phyloP scores from a whole-genome alignment of 2,113 vertebrate genomes.

The Corvus cornix region DNA sequence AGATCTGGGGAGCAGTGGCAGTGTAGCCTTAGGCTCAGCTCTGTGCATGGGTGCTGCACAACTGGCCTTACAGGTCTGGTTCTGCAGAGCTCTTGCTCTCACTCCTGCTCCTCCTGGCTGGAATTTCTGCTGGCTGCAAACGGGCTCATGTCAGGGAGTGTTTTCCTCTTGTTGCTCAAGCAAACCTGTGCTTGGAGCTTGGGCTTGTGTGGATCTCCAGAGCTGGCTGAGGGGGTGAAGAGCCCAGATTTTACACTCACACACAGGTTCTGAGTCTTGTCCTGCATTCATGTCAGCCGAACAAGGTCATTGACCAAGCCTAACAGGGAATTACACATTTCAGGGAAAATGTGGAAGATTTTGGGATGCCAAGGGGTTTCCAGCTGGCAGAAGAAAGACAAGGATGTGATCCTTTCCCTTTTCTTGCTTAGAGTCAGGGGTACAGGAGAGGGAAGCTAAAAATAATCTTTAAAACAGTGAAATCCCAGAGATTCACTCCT shows the following conservation, averaged over 20 bases:
- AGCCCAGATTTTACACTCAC: not conserved
- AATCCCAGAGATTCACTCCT: not conserved
- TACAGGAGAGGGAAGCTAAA: not conserved
- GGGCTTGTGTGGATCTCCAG: not conserved
- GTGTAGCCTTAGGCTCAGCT: constrained; percentile 30
- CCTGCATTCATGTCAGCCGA: not conserved
- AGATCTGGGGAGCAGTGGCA: constrained; percentile 26
- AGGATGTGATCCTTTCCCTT: not conserved
- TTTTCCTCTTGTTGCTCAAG: not conserved
- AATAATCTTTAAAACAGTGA: not conserved
- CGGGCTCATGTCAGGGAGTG: rapidly evolving
- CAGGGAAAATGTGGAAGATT: not conserved
- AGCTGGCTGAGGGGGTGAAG: not conserved
- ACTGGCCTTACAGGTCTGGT: constrained; percentile 21
- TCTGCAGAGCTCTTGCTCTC: not conserved
- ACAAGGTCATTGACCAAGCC: rapidly evolving
- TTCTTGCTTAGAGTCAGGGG: not conserved
- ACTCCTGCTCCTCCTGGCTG: not conserved
- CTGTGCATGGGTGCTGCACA: not conserved
- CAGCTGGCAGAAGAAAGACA: not conserved
- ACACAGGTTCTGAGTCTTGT: too few relatives aligned
- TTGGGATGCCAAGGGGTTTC: not conserved
- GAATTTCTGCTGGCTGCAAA: not conserved
- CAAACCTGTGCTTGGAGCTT: not conserved
- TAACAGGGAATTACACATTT: not conserved